Evolutionary conservation across 1,140 invertebrate species (phyloP).

Genomic region (Habropoda laboriosa): DNA sequence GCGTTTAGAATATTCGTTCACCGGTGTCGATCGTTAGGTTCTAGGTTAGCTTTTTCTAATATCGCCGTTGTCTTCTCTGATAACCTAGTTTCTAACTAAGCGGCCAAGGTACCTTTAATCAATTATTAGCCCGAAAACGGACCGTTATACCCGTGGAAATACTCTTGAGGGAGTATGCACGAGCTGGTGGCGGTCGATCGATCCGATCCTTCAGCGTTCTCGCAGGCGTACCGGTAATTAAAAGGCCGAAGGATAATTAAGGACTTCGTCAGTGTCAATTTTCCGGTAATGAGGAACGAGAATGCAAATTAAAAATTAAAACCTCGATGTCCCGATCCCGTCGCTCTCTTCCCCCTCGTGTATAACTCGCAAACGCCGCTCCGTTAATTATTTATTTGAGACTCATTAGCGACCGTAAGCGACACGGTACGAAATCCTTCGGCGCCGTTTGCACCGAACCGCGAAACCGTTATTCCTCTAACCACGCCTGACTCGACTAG

Average conservation of each 20-base stretch:
- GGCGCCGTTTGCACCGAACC: neutral
- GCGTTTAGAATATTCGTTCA: too few species aligned
- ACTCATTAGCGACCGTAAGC: conserved; percentile 14
- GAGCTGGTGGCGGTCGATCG: neutral
- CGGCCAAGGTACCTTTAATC: too few species aligned
- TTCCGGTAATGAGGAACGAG: conserved; percentile 38
- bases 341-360: neutral
- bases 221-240: conserved; percentile 17
- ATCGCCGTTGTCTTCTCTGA: too few species aligned
- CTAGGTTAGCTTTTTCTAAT: too few species aligned
- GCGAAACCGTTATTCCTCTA: neutral
- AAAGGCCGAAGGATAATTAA: conserved; percentile 44
- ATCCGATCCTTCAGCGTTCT: conserved; percentile 22
- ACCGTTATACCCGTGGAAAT: neutral
- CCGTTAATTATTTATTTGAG: conserved; percentile 49
- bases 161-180: too few species aligned
- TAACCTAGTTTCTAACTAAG: too few species aligned
- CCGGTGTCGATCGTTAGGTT: too few species aligned
- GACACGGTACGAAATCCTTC: neutral
- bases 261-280: conserved; percentile 28
- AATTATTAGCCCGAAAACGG: conserved; percentile 26
- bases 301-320: conserved; percentile 47
- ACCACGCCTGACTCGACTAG: too few species aligned
- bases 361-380: conserved; percentile 10
- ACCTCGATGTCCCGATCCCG: conserved; percentile 4